These are phyloP conservation scores for Polydrusus tereticollis DNA, from an alignment of 2,888 invertebrate species.

Conservation along the genomic window DNA sequence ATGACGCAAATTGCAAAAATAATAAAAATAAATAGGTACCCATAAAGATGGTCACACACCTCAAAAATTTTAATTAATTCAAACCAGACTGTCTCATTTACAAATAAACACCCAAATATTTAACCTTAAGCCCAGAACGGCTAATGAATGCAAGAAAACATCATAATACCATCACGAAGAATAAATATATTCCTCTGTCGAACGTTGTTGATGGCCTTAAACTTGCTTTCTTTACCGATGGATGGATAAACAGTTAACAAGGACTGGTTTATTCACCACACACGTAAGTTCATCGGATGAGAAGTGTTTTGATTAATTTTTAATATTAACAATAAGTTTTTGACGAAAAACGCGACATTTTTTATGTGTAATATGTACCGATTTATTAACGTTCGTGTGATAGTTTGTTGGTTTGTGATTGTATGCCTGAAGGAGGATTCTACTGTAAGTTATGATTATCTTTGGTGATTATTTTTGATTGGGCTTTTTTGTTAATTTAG, in stretches of 20 bases:
- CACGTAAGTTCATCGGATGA: conserved; percentile 33
- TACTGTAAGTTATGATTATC: conserved; percentile 1
- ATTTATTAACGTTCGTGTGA: neutral
- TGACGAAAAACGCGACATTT: neutral
- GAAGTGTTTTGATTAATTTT: conserved; percentile 17
- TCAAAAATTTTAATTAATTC: neutral
- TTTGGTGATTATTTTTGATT: too few relatives aligned
- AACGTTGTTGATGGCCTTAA: conserved; percentile 39
- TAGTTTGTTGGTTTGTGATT: neutral
- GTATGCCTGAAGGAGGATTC: neutral
- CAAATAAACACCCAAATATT: neutral
- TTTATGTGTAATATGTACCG: neutral
- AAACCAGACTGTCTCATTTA: neutral
- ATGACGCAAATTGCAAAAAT: too few relatives aligned
- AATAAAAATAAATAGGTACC: neutral
- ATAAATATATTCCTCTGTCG: conserved; percentile 10
- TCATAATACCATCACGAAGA: conserved; percentile 27
- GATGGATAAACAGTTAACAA: conserved; percentile 43
- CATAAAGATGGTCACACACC: neutral
- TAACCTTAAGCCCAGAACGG: neutral
- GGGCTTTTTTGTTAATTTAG: too few relatives aligned
- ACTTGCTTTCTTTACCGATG: conserved; percentile 45
- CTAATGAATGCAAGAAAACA: conserved; percentile 26
- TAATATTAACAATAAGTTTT: conserved; percentile 10
- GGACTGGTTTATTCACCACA: conserved; percentile 32